Evolutionary conservation across 2,888 invertebrate genomes (phyloP), one percentile per base, ranked within the genome.

Genomic region (Philopedon plagiatum): DNA sequence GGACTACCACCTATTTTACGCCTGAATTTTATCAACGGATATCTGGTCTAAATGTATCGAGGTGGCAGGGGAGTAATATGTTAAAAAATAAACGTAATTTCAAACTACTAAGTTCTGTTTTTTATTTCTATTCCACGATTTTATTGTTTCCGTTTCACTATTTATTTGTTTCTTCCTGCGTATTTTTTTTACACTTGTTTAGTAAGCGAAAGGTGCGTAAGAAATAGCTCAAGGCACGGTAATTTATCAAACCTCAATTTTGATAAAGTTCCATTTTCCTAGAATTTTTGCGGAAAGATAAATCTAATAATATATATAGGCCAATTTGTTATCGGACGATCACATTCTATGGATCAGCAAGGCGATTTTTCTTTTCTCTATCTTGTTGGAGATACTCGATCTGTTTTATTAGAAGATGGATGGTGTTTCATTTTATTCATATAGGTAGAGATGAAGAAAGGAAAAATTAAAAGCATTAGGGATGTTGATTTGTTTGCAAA

Each of bases 261-360:
- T 49, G 49, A 49, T 13, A 49, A 49, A 49, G 49, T 26, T 49
- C 49, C 13, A 49, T 44, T 44, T 44, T 44, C 44, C 44, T 19
- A 44, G 44, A 8, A 19, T 44, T 44, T 19, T 44, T 19, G 44
- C 19, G 19, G 44, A 18, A 19, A 44, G 44, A 44, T 44, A 44
- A 19, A 44, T 44, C n/a, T n/a, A 9, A 19, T 19, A 2, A 19
- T 9, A 19, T 7, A 44, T 44, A 19, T 44, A 11, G 19, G 11
- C 44, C 19, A 44, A 44, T 44, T 44, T 18, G 18, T 29, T 29
- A 3, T 29, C 3, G 7, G 29, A 29, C 7, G 3, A 7, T 29
- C 7, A 29, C 3, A 29, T 44, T 44, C 19, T 19, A 7, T 9
- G 44, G 19, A 44, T 18, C 44, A 19, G 44, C 11, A 18, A 44